These are phyloP conservation scores for Drosophila ogumai DNA, from an alignment of 1,140 invertebrate species.

Conservation along the genomic window DNA sequence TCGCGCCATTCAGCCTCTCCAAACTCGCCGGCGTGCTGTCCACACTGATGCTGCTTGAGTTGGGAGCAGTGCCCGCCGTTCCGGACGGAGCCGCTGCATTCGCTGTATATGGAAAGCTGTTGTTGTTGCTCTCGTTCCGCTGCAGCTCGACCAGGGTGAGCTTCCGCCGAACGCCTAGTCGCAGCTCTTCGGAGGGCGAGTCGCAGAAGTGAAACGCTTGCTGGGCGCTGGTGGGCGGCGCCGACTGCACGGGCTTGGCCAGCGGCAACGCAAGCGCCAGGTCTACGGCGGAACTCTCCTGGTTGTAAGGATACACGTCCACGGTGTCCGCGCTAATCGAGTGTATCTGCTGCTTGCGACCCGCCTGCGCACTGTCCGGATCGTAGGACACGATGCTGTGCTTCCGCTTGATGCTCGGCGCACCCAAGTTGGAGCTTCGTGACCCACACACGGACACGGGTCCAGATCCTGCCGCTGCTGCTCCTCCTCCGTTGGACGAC, in stretches of 20 bases:
- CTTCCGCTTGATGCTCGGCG: constrained; percentile 69
- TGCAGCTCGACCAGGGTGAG: constrained; percentile 75
- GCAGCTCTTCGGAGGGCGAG: constrained; percentile 77
- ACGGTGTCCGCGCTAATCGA: constrained; percentile 83
- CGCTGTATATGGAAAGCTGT: constrained; percentile 66
- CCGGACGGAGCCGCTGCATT: constrained; percentile 55
- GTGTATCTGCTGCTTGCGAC: constrained; percentile 80
- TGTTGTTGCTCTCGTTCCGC: constrained; percentile 68
- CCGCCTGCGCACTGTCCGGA: constrained; percentile 77
- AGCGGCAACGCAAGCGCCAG: constrained; percentile 38
- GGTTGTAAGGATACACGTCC: constrained; percentile 81
- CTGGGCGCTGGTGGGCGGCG: constrained; percentile 55
- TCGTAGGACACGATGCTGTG: constrained; percentile 84
- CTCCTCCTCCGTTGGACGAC: constrained; percentile 10
- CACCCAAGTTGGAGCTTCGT: constrained; percentile 36
- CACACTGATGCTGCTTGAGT: constrained; percentile 78
- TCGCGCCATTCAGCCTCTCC: constrained; percentile 69
- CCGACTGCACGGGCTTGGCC: constrained; percentile 62
- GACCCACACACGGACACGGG: neutral
- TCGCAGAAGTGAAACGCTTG: constrained; percentile 69
- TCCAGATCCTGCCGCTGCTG: neutral
- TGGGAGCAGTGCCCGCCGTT: constrained; percentile 46
- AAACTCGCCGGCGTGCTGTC: constrained; percentile 76
- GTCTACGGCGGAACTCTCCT: constrained; percentile 47
- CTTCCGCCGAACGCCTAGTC: constrained; percentile 71